Conservation (phyloP, 2,888 invertebrate genomes). For the Dichetophora obliterata region DNA sequence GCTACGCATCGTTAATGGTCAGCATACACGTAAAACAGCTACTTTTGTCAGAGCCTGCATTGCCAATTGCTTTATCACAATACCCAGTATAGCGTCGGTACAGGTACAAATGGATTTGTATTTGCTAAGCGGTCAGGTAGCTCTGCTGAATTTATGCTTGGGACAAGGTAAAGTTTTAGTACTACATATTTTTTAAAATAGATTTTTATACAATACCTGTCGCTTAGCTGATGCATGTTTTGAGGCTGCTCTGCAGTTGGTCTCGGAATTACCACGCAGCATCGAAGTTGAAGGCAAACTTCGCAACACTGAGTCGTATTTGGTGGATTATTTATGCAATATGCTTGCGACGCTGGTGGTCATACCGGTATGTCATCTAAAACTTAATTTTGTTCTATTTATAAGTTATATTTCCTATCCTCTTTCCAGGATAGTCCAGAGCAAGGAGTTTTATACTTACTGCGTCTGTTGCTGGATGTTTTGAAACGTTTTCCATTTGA, state of each 20-base stretch:
- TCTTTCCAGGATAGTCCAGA: conserved; percentile 85
- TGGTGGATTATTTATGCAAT: conserved; percentile 80
- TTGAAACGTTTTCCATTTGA: conserved; percentile 83
- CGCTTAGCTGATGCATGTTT: conserved; percentile 91
- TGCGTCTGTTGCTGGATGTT: conserved; percentile 84
- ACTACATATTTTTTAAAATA: neutral
- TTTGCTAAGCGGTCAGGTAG: conserved; percentile 88
- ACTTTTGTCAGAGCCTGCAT: conserved; percentile 94
- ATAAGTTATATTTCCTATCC: neutral
- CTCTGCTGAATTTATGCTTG: conserved; percentile 88
- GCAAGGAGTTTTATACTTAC: conserved; percentile 85
- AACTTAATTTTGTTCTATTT: conserved; percentile 24
- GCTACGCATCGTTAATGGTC: conserved; percentile 75
- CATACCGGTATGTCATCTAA: conserved; percentile 77
- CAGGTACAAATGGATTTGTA: conserved; percentile 86
- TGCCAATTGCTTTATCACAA: conserved; percentile 95
- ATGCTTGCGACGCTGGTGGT: conserved; percentile 86
- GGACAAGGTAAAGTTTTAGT: conserved; percentile 80
- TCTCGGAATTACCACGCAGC: conserved; percentile 82
- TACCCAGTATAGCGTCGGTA: conserved; percentile 92
- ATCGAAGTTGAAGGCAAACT: conserved; percentile 82
- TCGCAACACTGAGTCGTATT: conserved; percentile 79
- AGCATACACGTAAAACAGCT: conserved; percentile 83
- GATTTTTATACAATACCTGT: conserved; percentile 16
- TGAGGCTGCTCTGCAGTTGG: conserved; percentile 85